Percentiles rank a stretch among this genome's conserved stretches.
Evolutionary conservation across 2,797 vertebrate genomes (phyloP).

Genomic region (Phataginus tricuspis): DNA sequence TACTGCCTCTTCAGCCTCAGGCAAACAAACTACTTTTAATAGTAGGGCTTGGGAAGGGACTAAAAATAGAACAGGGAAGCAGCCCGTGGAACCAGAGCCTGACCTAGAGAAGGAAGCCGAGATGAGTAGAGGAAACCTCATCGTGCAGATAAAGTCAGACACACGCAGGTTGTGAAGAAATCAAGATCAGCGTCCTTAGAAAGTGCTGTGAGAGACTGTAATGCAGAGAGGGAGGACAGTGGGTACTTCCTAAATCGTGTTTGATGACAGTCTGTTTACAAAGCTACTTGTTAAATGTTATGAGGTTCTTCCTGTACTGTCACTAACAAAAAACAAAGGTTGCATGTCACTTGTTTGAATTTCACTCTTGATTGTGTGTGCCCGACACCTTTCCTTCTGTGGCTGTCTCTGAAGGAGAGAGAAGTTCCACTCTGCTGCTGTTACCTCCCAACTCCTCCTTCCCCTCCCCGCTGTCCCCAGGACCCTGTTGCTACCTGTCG

Average conservation of each 20-base stretch:
- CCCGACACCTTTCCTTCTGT: neutral
- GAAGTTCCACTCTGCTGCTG: too few relatives aligned
- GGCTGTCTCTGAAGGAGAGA: neutral
- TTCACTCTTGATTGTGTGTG: neutral
- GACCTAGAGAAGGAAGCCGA: neutral
- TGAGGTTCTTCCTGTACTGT: neutral
- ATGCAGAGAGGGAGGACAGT: neutral
- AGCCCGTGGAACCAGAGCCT: rapidly evolving
- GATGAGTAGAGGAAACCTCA: neutral
- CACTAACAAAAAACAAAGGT: neutral
- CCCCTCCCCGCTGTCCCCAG: too few relatives aligned
- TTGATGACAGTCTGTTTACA: neutral
- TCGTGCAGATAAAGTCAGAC: neutral
- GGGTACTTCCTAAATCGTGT: neutral
- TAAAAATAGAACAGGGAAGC: conserved; percentile 15
- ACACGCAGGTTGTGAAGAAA: neutral
- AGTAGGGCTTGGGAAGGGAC: conserved; percentile 54
- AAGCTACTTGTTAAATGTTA: neutral
- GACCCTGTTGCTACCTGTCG: neutral
- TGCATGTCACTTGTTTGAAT: neutral
- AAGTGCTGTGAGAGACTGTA: neutral
- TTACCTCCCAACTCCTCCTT: neutral
- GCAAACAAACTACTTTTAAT: conserved; percentile 49
- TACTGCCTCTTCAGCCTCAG: conserved; percentile 32
- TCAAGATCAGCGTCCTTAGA: neutral